These are phyloP conservation scores for Toxotes chatareus DNA, from an alignment of 2,113 vertebrate species.

Conservation along the genomic window DNA sequence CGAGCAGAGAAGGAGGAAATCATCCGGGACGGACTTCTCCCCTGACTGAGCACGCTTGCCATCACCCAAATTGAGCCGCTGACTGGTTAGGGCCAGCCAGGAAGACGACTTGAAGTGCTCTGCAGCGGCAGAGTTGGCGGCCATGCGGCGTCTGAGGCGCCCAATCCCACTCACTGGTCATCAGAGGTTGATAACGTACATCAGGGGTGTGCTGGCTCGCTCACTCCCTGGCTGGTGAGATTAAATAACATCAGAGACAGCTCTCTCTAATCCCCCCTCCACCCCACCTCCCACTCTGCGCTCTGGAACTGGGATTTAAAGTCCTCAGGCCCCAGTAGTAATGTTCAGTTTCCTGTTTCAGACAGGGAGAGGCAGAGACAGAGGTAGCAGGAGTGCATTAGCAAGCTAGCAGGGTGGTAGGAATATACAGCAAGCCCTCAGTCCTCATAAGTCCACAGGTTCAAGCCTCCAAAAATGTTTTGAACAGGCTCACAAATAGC, in stretches of 20 bases:
- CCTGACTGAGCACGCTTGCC: conserved; percentile 74
- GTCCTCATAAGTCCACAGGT: background rate
- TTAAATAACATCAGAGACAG: conserved; percentile 82
- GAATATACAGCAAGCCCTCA: background rate
- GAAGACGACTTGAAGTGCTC: conserved; percentile 59
- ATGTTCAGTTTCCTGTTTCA: conserved; percentile 61
- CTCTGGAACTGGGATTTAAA: conserved; percentile 73
- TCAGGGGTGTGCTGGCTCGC: conserved; percentile 64
- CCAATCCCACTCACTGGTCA: conserved; percentile 67
- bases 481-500: background rate
- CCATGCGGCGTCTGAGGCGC: conserved; percentile 47
- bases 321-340: conserved; percentile 62
- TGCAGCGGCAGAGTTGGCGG: conserved; percentile 34
- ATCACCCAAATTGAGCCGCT: conserved; percentile 80
- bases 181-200: conserved; percentile 77
- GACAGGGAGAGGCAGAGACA: conserved; percentile 43
- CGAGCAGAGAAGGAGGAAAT: conserved; percentile 74
- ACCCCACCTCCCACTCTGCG: conserved; percentile 45
- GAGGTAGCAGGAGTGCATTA: conserved; percentile 16
- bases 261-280: conserved; percentile 66
- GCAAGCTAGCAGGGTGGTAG: background rate
- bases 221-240: conserved; percentile 74
- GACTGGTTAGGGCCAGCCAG: conserved; percentile 65
- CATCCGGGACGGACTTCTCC: conserved; percentile 77
- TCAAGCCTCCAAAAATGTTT: background rate